Conservation (phyloP, 2,888 invertebrate genomes). For the Pterostichus niger region DNA sequence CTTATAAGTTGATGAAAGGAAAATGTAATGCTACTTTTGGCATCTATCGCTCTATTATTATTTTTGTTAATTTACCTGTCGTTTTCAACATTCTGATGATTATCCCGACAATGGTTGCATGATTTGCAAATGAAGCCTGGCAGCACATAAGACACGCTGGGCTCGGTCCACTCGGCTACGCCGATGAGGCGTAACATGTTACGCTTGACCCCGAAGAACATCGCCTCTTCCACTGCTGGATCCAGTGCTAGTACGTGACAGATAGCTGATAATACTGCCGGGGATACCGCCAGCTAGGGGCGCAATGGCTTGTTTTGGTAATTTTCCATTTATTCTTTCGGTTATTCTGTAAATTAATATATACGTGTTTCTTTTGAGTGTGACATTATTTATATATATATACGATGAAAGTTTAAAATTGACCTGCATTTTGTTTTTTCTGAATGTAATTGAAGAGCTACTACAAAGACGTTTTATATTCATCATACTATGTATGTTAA, state of each 20-base stretch:
- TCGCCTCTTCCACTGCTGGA: conserved; percentile 83
- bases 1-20: no score
- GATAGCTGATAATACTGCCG: conserved; percentile 79
- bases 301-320: conserved; percentile 75
- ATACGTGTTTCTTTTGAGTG: neutral
- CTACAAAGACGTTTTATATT: no score
- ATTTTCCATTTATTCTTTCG: conserved; percentile 81
- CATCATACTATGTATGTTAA: no score
- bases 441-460: no score
- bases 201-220: conserved; percentile 82
- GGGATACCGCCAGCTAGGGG: conserved; percentile 69
- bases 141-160: conserved; percentile 89
- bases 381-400: conserved; percentile 10
- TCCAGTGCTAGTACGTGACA: conserved; percentile 88
- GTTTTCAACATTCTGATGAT: no score
- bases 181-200: conserved; percentile 88
- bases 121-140: conserved; percentile 95
- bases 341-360: conserved; percentile 76
- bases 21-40: no score
- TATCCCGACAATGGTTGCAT: conserved; percentile 96
- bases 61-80: conserved; percentile 87
- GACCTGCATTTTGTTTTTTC: no score
- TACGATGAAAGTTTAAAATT: neutral
- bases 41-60: no score
- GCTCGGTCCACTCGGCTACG: conserved; percentile 92